These are phyloP conservation scores for Lethenteron camtschaticum DNA, from an alignment of 2,113 vertebrate genomes.

Conservation along the genomic window DNA sequence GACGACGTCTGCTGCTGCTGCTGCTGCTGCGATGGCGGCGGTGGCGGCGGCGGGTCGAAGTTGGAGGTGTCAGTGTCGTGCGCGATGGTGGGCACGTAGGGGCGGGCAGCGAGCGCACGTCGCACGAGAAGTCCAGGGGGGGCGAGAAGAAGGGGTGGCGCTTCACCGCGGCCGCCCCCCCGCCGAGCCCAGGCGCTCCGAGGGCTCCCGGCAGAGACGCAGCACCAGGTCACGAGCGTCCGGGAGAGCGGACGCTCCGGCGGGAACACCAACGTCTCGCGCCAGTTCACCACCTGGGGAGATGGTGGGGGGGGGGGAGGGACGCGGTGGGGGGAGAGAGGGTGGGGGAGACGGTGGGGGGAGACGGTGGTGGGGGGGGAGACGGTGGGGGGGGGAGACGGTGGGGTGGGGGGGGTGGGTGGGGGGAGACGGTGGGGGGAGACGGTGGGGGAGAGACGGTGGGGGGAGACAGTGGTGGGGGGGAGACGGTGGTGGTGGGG, in stretches of 20 bases:
- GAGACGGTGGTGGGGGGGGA: too few species aligned
- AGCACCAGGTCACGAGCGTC: slow-evolving; percentile 77
- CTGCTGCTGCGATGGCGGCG: too few species aligned
- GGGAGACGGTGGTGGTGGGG: too few species aligned
- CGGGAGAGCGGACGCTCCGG: slow-evolving; percentile 58
- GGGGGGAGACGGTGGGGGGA: too few species aligned
- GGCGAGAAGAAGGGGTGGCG: slow-evolving; percentile 60
- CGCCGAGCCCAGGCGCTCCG: slow-evolving; percentile 51
- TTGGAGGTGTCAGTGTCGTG: slow-evolving; percentile 99
- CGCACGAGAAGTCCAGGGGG: slow-evolving; percentile 60
- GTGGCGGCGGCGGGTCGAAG: slow-evolving; percentile 40
- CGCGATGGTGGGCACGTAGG: slow-evolving; percentile 81
- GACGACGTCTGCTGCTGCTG: too few species aligned
- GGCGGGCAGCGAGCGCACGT: slow-evolving; percentile 69
- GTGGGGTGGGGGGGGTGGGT: too few species aligned
- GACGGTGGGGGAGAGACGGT: too few species aligned
- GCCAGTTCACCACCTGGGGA: slow-evolving; percentile 84
- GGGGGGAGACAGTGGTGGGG: too few species aligned
- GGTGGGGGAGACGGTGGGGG: too few species aligned
- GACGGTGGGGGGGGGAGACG: too few species aligned
- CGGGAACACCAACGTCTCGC: slow-evolving; percentile 79
- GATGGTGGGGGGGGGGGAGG: too few species aligned
- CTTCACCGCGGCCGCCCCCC: slow-evolving; percentile 75
- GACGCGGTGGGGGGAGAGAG: too few species aligned
- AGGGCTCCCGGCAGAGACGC: slow-evolving; percentile 66